Percentiles rank a stretch among this genome's conserved stretches.
Evolutionary conservation across 2,797 vertebrate genomes (phyloP).

Genomic region (Megalops cyprinoides): DNA sequence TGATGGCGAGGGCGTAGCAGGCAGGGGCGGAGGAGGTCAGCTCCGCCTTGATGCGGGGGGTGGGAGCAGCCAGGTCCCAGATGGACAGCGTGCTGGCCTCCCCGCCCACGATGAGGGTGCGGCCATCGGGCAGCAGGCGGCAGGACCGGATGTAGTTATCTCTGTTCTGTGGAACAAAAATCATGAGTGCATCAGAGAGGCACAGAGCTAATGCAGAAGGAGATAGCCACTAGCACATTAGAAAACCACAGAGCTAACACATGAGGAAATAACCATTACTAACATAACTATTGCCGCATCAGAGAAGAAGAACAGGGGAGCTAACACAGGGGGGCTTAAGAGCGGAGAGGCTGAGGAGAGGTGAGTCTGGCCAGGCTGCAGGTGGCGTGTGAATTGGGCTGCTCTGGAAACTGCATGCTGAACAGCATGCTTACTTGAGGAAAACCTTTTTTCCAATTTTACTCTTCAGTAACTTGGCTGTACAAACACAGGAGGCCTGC

Average conservation of each 20-base stretch:
- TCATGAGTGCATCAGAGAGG: not conserved
- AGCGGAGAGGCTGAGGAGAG: too few relatives aligned
- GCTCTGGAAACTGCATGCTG: not conserved
- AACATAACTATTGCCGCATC: too few relatives aligned
- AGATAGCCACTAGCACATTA: not conserved
- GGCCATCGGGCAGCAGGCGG: constrained; percentile 81
- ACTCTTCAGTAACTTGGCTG: not conserved
- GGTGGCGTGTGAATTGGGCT: too few relatives aligned
- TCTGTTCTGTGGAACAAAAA: constrained; percentile 79
- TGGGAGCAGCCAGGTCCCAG: constrained; percentile 83
- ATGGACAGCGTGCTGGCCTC: constrained; percentile 84
- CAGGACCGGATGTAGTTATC: constrained; percentile 88
- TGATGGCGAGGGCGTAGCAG: constrained; percentile 83
- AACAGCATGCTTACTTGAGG: not conserved
- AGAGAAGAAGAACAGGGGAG: too few relatives aligned
- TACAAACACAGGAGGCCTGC: too few relatives aligned
- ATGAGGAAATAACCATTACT: too few relatives aligned
- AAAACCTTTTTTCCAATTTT: not conserved
- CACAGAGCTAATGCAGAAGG: not conserved
- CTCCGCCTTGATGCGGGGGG: constrained; percentile 83
- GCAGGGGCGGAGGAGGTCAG: constrained; percentile 82
- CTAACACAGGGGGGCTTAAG: too few relatives aligned
- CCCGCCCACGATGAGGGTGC: constrained; percentile 81
- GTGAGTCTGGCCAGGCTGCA: too few relatives aligned
- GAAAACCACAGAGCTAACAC: too few relatives aligned